Conservation (phyloP, 2,888 invertebrate genomes). For the Lamellibrachia columna region DNA sequence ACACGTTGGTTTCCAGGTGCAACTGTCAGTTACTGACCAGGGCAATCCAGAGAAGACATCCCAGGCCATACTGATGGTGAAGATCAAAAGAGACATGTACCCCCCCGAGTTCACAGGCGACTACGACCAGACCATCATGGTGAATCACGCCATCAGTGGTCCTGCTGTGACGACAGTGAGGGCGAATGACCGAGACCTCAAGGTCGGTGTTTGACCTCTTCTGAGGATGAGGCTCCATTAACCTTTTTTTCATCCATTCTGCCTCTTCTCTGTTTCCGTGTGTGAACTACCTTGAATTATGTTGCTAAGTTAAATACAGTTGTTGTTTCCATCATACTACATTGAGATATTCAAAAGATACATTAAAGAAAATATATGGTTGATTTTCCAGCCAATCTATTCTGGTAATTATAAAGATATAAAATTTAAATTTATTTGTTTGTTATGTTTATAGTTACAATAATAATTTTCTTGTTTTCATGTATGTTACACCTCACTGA, state of each 20-base stretch:
- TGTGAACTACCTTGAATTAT: no score
- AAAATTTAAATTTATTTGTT: no score
- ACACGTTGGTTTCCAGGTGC: conserved; percentile 33
- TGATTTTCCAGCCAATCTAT: no score
- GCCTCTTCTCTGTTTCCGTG: no score
- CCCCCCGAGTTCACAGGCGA: conserved; percentile 47
- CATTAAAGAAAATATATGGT: no score
- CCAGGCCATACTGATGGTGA: conserved; percentile 47
- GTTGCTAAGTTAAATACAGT: no score
- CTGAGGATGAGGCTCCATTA: neutral
- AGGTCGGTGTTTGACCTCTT: conserved; percentile 27
- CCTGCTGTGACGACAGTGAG: conserved; percentile 32
- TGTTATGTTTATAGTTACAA: no score
- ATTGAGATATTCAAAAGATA: no score
- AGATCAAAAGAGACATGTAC: conserved; percentile 48
- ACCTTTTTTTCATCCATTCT: neutral
- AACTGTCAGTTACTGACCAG: conserved; percentile 48
- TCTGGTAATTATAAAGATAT: no score
- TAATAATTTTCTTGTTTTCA: no score
- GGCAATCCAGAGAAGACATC: conserved; percentile 46
- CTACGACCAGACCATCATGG: conserved; percentile 41
- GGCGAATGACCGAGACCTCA: conserved; percentile 37
- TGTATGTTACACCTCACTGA: no score
- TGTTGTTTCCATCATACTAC: no score
- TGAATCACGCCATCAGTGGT: conserved; percentile 42